phyloP scores from a whole-genome alignment of 2,888 invertebrate genomes.

The Hybos culiciformis region DNA sequence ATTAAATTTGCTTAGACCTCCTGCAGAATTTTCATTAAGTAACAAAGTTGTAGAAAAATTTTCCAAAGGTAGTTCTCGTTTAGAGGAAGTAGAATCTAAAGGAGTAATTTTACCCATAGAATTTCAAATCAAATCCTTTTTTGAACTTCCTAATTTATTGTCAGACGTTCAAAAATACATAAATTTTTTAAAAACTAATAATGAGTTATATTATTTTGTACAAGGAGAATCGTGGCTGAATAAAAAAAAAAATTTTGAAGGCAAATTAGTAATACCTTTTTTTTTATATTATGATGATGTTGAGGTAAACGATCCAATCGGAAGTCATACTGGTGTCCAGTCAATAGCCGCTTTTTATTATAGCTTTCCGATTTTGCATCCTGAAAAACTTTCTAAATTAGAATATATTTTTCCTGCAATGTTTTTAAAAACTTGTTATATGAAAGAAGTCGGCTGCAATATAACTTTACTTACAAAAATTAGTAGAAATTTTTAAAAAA shows the following conservation, averaged over 20 bases:
- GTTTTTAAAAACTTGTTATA: neutral
- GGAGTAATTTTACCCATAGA: neutral
- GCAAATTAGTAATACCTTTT: neutral
- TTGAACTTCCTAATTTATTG: neutral
- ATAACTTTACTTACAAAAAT: slow-evolving; percentile 3
- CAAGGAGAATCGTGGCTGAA: neutral
- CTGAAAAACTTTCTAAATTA: neutral
- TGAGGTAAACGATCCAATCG: neutral
- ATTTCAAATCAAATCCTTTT: neutral
- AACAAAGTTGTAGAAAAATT: neutral
- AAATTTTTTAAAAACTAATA: neutral
- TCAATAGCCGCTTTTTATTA: neutral
- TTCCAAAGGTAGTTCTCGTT: neutral
- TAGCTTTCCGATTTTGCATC: neutral
- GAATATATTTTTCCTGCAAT: neutral
- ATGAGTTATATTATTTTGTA: neutral
- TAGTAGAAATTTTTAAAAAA: slow-evolving; percentile 6
- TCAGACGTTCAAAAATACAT: neutral
- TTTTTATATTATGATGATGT: neutral
- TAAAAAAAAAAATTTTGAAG: neutral
- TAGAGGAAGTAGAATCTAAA: neutral
- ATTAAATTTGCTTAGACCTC: neutral
- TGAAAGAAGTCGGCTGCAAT: slow-evolving; percentile 9
- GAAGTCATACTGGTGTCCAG: neutral
- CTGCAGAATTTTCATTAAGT: neutral